Percentiles rank a stretch among this genome's conserved stretches.
Evolutionary conservation across 2,888 invertebrate genomes (phyloP).

Genomic region (Andrena dorsata): DNA sequence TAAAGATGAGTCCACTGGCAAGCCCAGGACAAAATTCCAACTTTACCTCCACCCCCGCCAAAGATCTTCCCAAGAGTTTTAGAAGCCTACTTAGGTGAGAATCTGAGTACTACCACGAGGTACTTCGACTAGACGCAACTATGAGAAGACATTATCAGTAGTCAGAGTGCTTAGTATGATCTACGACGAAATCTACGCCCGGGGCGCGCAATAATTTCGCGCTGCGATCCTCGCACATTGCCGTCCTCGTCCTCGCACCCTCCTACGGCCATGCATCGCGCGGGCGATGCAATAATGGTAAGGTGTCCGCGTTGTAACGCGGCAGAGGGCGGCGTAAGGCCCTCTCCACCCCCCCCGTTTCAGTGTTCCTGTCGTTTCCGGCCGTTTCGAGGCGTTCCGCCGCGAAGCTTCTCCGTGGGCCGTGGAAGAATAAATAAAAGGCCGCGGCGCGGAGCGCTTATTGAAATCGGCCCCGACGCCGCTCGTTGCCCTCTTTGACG

Average conservation of each 20-base stretch:
- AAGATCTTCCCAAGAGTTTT: too few relatives aligned
- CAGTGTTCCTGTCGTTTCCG: slow-evolving; percentile 2
- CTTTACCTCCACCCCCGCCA: too few relatives aligned
- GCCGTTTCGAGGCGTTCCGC: slow-evolving; percentile 3
- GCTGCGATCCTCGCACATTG: not conserved
- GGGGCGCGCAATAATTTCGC: slow-evolving; percentile 37
- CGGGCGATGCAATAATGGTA: slow-evolving; percentile 78
- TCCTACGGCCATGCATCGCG: slow-evolving; percentile 56
- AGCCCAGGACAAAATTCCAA: too few relatives aligned
- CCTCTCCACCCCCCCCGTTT: slow-evolving; percentile 43
- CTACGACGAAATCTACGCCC: slow-evolving; percentile 48
- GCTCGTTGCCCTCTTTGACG: slow-evolving; percentile 81
- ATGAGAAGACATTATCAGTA: slow-evolving; percentile 45
- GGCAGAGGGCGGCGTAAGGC: slow-evolving; percentile 54
- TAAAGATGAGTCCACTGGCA: too few relatives aligned
- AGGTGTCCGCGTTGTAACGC: slow-evolving; percentile 76
- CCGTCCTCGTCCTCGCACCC: slow-evolving; percentile 34
- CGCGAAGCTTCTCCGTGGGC: slow-evolving; percentile 40
- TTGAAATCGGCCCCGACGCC: slow-evolving; percentile 79
- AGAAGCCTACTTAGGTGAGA: too few relatives aligned
- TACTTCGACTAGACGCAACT: too few relatives aligned
- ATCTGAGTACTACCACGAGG: too few relatives aligned
- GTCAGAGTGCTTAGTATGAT: slow-evolving; percentile 41
- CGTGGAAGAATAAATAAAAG: slow-evolving; percentile 68
- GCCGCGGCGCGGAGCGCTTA: slow-evolving; percentile 67